Evolutionary conservation across 2,888 invertebrate species (phyloP), one percentile per base, ranked within the genome.

Genomic region (Corythucha ciliata): DNA sequence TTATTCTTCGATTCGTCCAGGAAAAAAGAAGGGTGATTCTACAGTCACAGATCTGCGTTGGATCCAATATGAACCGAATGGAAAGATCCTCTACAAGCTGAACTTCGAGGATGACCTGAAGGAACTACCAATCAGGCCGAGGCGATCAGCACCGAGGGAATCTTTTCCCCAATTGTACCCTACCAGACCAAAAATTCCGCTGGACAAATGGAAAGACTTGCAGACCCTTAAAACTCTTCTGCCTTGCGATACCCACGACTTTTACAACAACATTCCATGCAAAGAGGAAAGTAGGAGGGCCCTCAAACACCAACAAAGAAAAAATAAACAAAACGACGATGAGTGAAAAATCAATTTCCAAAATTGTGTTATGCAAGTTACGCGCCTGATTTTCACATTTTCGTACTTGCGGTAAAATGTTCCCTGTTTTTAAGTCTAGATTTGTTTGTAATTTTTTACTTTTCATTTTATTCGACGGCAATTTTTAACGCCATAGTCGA

Each of bases 81-180:
- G 48, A 5, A 48, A 24, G 24, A 52, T 55, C 7, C 32, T 37
- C 14, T 55, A 52, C 32, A 55, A 55, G 24, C 39, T 55, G 12
- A 48, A 48, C n/a, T 55, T 48, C 25, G 39, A 37, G 10, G 52
- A 52, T 12, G 48, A 52, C 7, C 36, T 47, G 8, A 16, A 34
- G 18, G 34, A 47, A 24, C 33, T 47, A 8, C 47, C 47, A 47
- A 4, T 16, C 10, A 47, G 36, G 46, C 12, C 4, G 22, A 33
- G 26, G 24, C n/a, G n/a, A n/a, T n/a, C n/a, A n/a, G n/a, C n/a
- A n/a, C n/a, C n/a, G n/a, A n/a, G n/a, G n/a, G n/a, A n/a, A n/a
- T n/a, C n/a, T 44, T 27, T 27, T 44, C 27, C 44, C 14, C 44
- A 6, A n/a, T 4, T 27, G 4, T 12, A 44, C 32, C 16, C n/a